phyloP scores from a whole-genome alignment of 2,888 invertebrate genomes.

The Eupithecia centaureata region DNA sequence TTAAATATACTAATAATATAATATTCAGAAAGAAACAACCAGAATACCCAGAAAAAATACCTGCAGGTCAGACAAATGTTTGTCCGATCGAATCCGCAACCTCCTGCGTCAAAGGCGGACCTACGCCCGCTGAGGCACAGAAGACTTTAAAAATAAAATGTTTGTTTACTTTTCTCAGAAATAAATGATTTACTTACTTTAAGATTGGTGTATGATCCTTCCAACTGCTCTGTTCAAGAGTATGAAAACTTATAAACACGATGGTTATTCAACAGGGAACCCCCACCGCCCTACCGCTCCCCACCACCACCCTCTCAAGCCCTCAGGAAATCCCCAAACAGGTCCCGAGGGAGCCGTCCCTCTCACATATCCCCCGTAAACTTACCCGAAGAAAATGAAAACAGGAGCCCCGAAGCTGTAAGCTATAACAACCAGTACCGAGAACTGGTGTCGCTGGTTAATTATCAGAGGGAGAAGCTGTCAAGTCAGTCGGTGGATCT shows the following conservation, averaged over 20 bases:
- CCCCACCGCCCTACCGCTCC: constrained; percentile 80
- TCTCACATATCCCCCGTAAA: constrained; percentile 78
- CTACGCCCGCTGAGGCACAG: no score
- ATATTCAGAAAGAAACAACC: no score
- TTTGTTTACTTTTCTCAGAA: no score
- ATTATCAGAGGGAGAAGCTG: constrained; percentile 95
- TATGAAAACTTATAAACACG: not conserved
- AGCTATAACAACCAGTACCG: constrained; percentile 90
- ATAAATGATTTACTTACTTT: no score
- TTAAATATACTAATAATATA: no score
- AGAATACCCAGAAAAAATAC: no score
- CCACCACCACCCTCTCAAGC: constrained; percentile 77
- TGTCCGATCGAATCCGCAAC: no score
- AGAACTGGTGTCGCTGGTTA: constrained; percentile 94
- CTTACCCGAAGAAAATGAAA: constrained; percentile 64
- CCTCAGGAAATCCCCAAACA: constrained; percentile 72
- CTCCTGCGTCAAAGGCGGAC: no score
- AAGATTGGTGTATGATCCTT: no score
- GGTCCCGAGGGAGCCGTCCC: constrained; percentile 60
- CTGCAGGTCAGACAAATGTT: no score
- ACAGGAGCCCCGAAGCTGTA: constrained; percentile 83
- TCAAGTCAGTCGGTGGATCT: constrained; percentile 95
- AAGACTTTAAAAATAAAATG: no score
- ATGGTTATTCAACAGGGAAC: constrained; percentile 72
- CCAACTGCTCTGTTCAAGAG: no score